A percentile compares a stretch with the other conserved stretches of the same genome.
phyloP scores from a whole-genome alignment of 35 echinoderm and acorn worm species.

The Ophiothrix spiculata region DNA sequence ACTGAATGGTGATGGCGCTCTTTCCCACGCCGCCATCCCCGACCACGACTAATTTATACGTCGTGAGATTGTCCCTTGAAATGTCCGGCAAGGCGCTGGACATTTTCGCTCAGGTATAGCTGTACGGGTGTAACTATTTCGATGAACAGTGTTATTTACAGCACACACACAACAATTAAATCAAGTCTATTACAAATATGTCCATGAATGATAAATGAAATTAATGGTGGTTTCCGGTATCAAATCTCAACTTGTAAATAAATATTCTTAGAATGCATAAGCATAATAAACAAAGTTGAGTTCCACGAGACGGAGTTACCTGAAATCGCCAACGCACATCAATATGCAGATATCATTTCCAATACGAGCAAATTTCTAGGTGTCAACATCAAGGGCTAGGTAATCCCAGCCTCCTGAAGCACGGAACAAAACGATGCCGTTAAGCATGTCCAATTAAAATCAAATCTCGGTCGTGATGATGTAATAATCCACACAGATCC shows the following conservation, averaged over 20 bases:
- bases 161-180: neutral
- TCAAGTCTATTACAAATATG: neutral
- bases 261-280: neutral
- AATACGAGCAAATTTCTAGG: neutral
- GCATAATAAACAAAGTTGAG: neutral
- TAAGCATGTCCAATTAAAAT: neutral
- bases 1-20: conserved; percentile 99
- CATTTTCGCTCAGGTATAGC: conserved; percentile 21
- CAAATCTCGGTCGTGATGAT: neutral
- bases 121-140: neutral
- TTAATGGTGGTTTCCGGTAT: neutral
- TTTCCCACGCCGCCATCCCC: conserved; percentile 97
- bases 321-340: neutral
- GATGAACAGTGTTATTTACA: neutral
- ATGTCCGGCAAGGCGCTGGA: conserved; percentile 73
- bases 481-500: neutral
- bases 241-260: neutral
- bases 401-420: neutral
- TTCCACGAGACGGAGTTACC: neutral
- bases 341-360: neutral
- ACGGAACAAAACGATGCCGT: neutral
- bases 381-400: neutral
- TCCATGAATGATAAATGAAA: neutral
- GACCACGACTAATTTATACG: conserved; percentile 95
- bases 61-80: conserved; percentile 85